Conservation (phyloP, 2,888 invertebrate genomes). For the Periphyllus acericola region DNA sequence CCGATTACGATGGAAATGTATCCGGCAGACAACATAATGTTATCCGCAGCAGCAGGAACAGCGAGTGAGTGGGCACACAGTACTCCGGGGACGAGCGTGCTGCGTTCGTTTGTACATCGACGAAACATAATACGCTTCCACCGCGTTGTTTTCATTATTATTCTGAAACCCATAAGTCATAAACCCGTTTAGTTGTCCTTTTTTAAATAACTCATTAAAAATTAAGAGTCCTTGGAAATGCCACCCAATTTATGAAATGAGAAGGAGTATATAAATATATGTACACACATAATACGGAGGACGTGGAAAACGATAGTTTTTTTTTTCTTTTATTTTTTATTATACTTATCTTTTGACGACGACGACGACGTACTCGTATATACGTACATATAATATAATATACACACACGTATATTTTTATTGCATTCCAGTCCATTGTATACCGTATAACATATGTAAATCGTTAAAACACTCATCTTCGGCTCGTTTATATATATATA, state of each 20-base stretch:
- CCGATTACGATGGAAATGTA: not conserved
- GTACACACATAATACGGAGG: not conserved
- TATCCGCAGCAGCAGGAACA: not conserved
- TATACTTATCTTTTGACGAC: constrained; percentile 48
- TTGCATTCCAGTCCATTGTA: constrained; percentile 43
- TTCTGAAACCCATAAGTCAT: constrained; percentile 54
- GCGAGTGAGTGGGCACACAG: constrained; percentile 20
- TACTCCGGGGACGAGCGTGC: constrained; percentile 17
- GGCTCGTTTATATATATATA: constrained; percentile 41
- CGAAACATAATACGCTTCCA: constrained; percentile 41
- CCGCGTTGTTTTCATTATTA: constrained; percentile 55
- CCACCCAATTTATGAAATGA: constrained; percentile 59
- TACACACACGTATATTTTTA: constrained; percentile 27
- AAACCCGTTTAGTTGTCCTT: constrained; percentile 53
- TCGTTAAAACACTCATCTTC: constrained; percentile 61
- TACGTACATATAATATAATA: not conserved
- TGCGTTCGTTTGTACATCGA: constrained; percentile 7
- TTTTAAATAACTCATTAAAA: constrained; percentile 58
- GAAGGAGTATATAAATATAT: not conserved
- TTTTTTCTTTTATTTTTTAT: constrained; percentile 36
- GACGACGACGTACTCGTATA: not conserved
- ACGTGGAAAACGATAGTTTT: not conserved
- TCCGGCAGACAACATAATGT: not conserved
- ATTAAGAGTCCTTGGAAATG: constrained; percentile 61
- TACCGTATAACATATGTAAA: constrained; percentile 58